Percentiles rank a stretch among this genome's conserved stretches.
Evolutionary conservation across 2,797 vertebrate genomes (phyloP).

Genomic region (Arremon brunneinucha): DNA sequence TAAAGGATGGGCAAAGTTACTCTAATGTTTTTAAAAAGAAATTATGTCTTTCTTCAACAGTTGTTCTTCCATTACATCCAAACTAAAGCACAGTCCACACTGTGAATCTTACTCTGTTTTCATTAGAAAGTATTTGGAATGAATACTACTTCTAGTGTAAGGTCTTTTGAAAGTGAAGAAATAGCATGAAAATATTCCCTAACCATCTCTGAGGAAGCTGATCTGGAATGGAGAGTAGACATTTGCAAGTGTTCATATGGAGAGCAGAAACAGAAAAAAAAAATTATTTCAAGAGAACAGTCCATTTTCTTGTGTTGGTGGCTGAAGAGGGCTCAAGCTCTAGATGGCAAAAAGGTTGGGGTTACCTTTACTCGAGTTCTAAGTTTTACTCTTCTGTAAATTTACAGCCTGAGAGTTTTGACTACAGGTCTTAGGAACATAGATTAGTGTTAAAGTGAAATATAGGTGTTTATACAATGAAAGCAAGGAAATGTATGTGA

Average conservation of each 20-base stretch:
- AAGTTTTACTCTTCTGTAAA: background rate
- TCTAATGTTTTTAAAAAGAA: background rate
- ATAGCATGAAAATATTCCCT: background rate
- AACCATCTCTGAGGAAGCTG: background rate
- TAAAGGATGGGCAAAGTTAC: background rate
- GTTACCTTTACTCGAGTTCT: background rate
- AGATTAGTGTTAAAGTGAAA: background rate
- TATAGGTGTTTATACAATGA: background rate
- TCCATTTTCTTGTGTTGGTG: background rate
- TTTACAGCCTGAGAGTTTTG: background rate
- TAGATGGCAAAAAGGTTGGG: background rate
- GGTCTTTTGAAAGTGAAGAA: background rate
- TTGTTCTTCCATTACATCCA: background rate
- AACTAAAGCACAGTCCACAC: background rate
- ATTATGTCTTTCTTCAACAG: background rate
- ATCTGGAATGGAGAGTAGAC: background rate
- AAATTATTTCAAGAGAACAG: background rate
- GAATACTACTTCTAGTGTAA: background rate
- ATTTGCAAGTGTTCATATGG: background rate
- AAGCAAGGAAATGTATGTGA: background rate
- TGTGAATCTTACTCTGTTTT: background rate
- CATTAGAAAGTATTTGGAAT: background rate
- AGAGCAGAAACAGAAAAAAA: background rate
- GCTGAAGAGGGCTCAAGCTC: background rate
- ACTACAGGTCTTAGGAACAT: background rate